These are phyloP conservation scores for Polyergus mexicanus DNA, from an alignment of 1,140 invertebrate species.

Conservation along the genomic window DNA sequence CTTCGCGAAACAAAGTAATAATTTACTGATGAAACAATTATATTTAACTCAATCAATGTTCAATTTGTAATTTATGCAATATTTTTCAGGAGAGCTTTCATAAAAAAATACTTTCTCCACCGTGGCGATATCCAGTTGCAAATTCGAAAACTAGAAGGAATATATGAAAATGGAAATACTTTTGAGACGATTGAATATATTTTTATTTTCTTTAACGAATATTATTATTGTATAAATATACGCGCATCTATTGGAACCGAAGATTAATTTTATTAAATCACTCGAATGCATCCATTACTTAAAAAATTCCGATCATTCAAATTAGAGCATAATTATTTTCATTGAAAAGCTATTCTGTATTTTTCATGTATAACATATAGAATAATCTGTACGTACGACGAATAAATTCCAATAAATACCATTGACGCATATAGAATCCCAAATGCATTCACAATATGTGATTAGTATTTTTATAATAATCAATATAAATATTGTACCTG, in stretches of 20 bases:
- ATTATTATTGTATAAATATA: background rate
- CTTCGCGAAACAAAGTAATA: constrained; percentile 38
- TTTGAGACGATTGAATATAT: background rate
- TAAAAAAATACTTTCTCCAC: constrained; percentile 32
- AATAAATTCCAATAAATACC: background rate
- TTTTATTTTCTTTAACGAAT: background rate
- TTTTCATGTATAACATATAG: background rate
- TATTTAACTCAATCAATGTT: background rate
- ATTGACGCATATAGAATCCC: background rate
- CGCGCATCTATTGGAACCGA: background rate
- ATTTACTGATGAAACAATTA: background rate
- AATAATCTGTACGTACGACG: background rate
- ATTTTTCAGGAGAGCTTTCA: constrained; percentile 36
- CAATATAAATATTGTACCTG: too few relatives aligned
- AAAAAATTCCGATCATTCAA: background rate
- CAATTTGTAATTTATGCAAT: background rate
- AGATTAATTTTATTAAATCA: constrained; percentile 18
- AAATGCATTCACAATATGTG: too few relatives aligned
- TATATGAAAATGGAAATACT: background rate
- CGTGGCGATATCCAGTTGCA: constrained; percentile 31
- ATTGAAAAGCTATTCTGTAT: background rate
- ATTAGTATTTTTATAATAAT: too few relatives aligned
- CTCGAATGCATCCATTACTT: background rate
- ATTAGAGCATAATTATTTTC: background rate
- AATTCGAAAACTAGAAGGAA: constrained; percentile 20